Evolutionary conservation across 2,888 invertebrate species (phyloP), one percentile per base, ranked within the genome.

Genomic region (Xestia rhomboidea): DNA sequence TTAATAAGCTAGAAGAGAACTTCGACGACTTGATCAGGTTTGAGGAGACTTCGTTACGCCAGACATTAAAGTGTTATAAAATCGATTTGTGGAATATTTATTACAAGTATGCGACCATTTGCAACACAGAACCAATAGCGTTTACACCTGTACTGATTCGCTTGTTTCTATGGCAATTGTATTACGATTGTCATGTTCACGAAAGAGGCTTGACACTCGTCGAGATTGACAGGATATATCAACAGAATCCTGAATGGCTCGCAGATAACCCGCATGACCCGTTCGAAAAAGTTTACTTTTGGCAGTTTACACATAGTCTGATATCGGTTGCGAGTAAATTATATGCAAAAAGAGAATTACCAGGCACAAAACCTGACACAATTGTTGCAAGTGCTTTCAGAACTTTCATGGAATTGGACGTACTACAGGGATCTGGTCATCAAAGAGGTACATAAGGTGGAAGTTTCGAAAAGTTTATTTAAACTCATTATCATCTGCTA

Each of bases 101-200:
- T 89, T 92, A 96, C 68, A 92, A 91, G 73, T 97, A 97, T 88
- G 96, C 97, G 2, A 95, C 93, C 1, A 93, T 97, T 77, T 96
- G 95, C 82, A 95, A 95, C 69, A 90, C 87, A 7, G 92, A 94
- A 82, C 90, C 93, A 83, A 92, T 95, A 73, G 24, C 89, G 79
- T 95, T 96, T 86, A 93, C 92, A 66, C 95, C 97, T 18, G 87
- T 97, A 46, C 89, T 97, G 86, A 96, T 96, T 79, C 95, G 97
- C 68, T 87, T 97, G 54, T 97, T 97, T 87, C 90, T 97, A 44
- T 97, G 97, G 97, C 97, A 97, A 89, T 92, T 97, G 41, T 97
- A 97, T 92, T 95, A 96, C 78, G 97, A 97, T 87, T 97, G 97
- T 71, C 95, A 95, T 57, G 90, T 97, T 72, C 95, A 97, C 74